Conservation (phyloP, 2,888 invertebrate genomes). For the Liposcelis brunnea region DNA sequence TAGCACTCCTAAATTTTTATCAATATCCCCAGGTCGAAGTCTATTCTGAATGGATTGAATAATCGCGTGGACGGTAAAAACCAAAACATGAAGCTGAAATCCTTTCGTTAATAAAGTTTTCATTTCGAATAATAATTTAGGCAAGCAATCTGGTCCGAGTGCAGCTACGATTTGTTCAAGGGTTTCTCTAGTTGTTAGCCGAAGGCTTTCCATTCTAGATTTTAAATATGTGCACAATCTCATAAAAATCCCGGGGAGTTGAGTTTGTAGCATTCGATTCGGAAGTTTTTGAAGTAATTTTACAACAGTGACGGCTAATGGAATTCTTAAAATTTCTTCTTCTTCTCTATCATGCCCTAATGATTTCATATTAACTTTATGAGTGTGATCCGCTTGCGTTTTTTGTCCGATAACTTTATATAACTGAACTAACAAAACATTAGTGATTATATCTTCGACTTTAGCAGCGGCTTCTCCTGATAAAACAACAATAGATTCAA, state of each 20-base stretch:
- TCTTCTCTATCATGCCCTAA: slow-evolving; percentile 60
- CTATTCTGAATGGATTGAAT: slow-evolving; percentile 49
- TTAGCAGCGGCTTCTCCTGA: slow-evolving; percentile 56
- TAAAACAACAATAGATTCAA: slow-evolving; percentile 25
- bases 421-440: slow-evolving; percentile 60
- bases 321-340: slow-evolving; percentile 77
- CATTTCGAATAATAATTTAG: slow-evolving; percentile 62
- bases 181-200: slow-evolving; percentile 73
- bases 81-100: slow-evolving; percentile 85
- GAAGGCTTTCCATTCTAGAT: slow-evolving; percentile 71
- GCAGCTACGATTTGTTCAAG: slow-evolving; percentile 77
- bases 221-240: slow-evolving; percentile 82
- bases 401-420: slow-evolving; percentile 48
- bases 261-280: slow-evolving; percentile 48
- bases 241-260: slow-evolving; percentile 71
- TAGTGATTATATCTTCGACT: slow-evolving; percentile 52
- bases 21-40: slow-evolving; percentile 64
- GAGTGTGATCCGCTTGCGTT: slow-evolving; percentile 56
- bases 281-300: slow-evolving; percentile 81
- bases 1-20: slow-evolving; percentile 55
- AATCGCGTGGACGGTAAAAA: slow-evolving; percentile 72
- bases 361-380: slow-evolving; percentile 57
- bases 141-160: slow-evolving; percentile 67
- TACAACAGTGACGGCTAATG: slow-evolving; percentile 82
- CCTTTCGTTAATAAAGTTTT: slow-evolving; percentile 65